Evolutionary conservation across 2,113 vertebrate species (phyloP).

Genomic region (Paratilapia polleni): DNA sequence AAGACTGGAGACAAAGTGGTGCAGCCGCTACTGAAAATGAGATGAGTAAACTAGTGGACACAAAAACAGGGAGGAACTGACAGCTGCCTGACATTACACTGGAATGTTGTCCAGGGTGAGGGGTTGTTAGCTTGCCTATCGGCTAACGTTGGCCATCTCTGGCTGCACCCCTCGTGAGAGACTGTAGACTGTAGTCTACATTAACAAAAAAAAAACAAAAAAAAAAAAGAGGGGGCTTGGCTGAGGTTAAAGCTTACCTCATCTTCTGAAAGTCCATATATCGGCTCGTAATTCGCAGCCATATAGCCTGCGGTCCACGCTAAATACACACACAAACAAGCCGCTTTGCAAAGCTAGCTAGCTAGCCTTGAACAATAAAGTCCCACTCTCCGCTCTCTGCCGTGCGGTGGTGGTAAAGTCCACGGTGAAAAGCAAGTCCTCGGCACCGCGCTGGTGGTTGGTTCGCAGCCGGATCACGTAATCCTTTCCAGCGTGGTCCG

Average conservation of each 20-base stretch:
- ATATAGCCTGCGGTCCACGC: slow-evolving; percentile 75
- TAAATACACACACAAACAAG: slow-evolving; percentile 67
- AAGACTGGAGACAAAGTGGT: neutral
- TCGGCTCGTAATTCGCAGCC: slow-evolving; percentile 83
- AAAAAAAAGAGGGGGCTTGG: neutral
- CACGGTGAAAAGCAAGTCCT: slow-evolving; percentile 45
- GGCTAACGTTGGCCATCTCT: slow-evolving; percentile 51
- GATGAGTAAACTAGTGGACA: neutral
- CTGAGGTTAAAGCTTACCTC: slow-evolving; percentile 73
- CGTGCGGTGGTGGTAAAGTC: slow-evolving; percentile 51
- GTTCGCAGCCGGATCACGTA: slow-evolving; percentile 4
- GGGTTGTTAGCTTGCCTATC: slow-evolving; percentile 49
- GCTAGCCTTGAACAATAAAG: slow-evolving; percentile 83
- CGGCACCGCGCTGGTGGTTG: neutral
- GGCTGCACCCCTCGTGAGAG: neutral
- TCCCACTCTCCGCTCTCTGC: slow-evolving; percentile 69
- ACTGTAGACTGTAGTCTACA: neutral
- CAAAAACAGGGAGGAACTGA: neutral
- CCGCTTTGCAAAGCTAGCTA: slow-evolving; percentile 68
- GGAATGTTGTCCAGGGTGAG: slow-evolving; percentile 51
- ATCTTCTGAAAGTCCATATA: slow-evolving; percentile 85
- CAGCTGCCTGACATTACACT: slow-evolving; percentile 52
- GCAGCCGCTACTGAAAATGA: neutral
- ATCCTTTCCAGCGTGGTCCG: slow-evolving; percentile 31
- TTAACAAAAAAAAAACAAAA: neutral